A percentile compares a stretch with the other conserved stretches of the same genome.
These are phyloP conservation scores for Craterocephalus amniculus DNA, from an alignment of 2,797 vertebrate species.

Conservation along the genomic window DNA sequence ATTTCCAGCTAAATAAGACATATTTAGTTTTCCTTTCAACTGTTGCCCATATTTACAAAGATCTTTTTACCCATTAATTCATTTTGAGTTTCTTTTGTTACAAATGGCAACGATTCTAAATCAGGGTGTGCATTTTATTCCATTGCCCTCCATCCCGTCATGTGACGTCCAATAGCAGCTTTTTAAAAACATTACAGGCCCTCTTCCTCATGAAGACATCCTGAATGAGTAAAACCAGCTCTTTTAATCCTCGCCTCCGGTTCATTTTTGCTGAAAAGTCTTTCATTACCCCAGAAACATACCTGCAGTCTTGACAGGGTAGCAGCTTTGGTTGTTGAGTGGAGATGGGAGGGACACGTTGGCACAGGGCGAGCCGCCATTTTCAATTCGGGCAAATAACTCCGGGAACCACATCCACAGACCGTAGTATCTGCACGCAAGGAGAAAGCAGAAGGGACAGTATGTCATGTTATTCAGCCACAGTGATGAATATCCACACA, in stretches of 20 bases:
- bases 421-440: conserved; percentile 80
- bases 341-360: conserved; percentile 48
- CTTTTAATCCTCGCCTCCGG: neutral
- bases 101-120: too few relatives aligned
- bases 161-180: too few relatives aligned
- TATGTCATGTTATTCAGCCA: neutral
- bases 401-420: conserved; percentile 88
- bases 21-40: too few relatives aligned
- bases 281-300: neutral
- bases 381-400: conserved; percentile 76
- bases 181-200: too few relatives aligned
- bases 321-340: conserved; percentile 70
- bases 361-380: conserved; percentile 76
- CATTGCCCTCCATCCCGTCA: too few relatives aligned
- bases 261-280: neutral
- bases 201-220: too few relatives aligned
- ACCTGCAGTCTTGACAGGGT: conserved; percentile 81
- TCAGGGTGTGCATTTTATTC: too few relatives aligned
- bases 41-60: too few relatives aligned
- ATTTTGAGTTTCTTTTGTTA: too few relatives aligned
- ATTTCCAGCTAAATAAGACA: too few relatives aligned
- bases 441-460: neutral
- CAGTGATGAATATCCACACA: neutral
- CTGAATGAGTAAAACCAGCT: too few relatives aligned
- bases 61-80: too few relatives aligned